Evolutionary conservation across 2,113 vertebrate genomes (phyloP), one percentile per base, ranked within the genome.

Genomic region (Mesitornis unicolor): DNA sequence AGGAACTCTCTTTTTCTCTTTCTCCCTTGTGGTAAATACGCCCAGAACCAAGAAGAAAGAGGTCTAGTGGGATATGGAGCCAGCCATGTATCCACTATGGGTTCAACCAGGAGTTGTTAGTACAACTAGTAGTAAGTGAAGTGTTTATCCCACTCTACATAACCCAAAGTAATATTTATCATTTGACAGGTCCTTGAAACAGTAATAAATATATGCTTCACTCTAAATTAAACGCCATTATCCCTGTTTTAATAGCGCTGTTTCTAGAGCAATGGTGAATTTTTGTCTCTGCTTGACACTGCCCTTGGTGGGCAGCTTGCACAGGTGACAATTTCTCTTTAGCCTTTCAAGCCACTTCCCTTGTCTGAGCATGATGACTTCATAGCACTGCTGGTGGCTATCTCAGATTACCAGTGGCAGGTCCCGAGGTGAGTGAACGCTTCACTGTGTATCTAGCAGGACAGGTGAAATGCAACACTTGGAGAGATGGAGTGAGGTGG

Each of bases 11-110:
- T 38, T 16, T 36, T 17, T 13, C 18, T 43, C 16, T 22, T 11
- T n/a, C 11, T 56, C 14, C 16, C 7, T 43, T n/a, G 51, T 0
- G 0, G 22, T 24, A 75, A 45, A 18, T 60, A 59, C 18, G 5
- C 24, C 35, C 28, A 64, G 50, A 63, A 76, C 28, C 26, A 63
- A 59, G 51, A 25, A 40, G 35, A 8, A 40, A 17, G 26, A 77
- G 22, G 21, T 51, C 59, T 71, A 24, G 9, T 5, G 20, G 43
- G 31, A 26, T 21, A 42, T 20, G 42, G 20, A 88, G 20, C n/a
- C 29, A 92, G 18, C 11, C 22, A 5, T 22, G 5, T 50, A 29
- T 36, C 35, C 13, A 8, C n/a, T 69, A 9, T 42, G 33, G 17
- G 22, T 60, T 91, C 38, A 70, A 16, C 33, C 64, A 29, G 3